These are phyloP conservation scores for Chlorodrepanis virens DNA, from an alignment of 2,113 vertebrate species.

Conservation along the genomic window DNA sequence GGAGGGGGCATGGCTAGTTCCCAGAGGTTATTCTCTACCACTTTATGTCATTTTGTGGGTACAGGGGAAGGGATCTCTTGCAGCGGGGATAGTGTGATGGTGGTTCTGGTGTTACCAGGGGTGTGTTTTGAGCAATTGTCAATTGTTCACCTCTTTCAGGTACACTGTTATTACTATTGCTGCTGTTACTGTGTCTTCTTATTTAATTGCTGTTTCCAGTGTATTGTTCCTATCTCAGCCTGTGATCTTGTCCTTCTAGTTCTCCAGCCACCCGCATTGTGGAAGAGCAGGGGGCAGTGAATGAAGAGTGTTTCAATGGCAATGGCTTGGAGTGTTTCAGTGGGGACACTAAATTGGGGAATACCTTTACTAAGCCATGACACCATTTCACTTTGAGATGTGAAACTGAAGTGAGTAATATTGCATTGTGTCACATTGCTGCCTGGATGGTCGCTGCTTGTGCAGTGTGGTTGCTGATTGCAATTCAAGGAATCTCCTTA, in stretches of 20 bases:
- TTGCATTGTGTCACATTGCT: not conserved
- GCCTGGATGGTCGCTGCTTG: not conserved
- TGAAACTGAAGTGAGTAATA: not conserved
- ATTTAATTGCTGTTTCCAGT: not conserved
- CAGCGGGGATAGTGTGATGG: not conserved
- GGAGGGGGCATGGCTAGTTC: not conserved
- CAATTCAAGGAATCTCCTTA: not conserved
- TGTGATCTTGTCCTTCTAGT: not conserved
- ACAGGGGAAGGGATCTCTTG: not conserved
- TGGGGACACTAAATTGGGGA: not conserved
- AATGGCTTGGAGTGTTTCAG: not conserved
- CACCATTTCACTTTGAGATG: not conserved
- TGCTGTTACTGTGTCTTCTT: not conserved
- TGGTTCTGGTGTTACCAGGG: not conserved
- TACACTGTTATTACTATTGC: not conserved
- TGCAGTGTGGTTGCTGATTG: not conserved
- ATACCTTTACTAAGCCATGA: not conserved
- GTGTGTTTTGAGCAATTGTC: rapidly evolving
- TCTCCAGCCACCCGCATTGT: rapidly evolving
- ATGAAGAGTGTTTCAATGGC: not conserved
- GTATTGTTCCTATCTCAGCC: not conserved
- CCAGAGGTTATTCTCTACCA: not conserved
- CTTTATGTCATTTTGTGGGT: not conserved
- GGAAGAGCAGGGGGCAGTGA: not conserved
- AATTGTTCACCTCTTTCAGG: not conserved